These are phyloP conservation scores for Symphodus melops DNA, from an alignment of 2,113 vertebrate species.

Conservation along the genomic window DNA sequence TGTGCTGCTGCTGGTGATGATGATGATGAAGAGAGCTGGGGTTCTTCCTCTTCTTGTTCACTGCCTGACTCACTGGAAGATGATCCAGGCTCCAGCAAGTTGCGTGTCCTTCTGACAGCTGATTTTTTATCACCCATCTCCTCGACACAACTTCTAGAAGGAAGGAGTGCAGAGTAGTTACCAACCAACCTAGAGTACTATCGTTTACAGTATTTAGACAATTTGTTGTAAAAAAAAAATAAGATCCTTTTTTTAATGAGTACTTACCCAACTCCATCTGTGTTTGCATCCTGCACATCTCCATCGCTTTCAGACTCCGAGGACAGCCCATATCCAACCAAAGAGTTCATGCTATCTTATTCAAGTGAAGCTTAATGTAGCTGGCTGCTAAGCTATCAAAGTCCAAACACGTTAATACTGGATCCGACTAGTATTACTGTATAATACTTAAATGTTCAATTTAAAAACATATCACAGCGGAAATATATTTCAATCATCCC, in stretches of 20 bases:
- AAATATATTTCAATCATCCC: background rate
- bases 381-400: background rate
- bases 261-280: constrained; percentile 22
- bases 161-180: background rate
- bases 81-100: constrained; percentile 80
- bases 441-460: accelerated
- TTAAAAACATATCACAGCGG: background rate
- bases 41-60: constrained; percentile 52
- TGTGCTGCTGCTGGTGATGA: background rate
- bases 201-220: background rate
- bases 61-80: constrained; percentile 75
- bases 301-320: constrained; percentile 81
- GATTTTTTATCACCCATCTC: background rate
- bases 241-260: background rate
- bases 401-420: background rate
- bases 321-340: constrained; percentile 83
- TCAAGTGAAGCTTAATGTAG: constrained; percentile 8
- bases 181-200: accelerated
- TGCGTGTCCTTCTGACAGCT: constrained; percentile 55
- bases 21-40: background rate
- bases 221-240: background rate
- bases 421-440: too few species aligned
- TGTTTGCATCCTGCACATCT: constrained; percentile 56
- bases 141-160: constrained; percentile 24
- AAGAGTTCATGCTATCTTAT: constrained; percentile 65